Base-by-base conservation (phyloP, 2,888 invertebrate genomes). In the Cryptops parisi region DNA sequence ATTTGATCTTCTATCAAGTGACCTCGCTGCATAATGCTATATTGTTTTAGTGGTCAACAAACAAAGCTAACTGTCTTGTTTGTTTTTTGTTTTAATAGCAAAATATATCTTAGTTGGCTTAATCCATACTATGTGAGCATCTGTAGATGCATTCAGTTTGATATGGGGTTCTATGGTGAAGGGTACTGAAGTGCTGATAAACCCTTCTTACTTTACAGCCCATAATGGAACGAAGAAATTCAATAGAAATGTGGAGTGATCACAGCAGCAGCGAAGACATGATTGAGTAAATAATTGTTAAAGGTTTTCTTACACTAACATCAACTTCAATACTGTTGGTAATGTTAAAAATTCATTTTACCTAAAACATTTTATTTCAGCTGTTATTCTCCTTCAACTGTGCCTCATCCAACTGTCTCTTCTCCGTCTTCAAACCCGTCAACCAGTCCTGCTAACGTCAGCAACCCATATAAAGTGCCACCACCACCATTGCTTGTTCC, bases 401-500 rank as follows among this genome's bases (percentile, higher is more conserved):
- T 33, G 33, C 15, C 33, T 33, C 6, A 33, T 33, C 15, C n/a
- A n/a, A n/a, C 33, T 33, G 9, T 9, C 33, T 15, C 5, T 41
- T n/a, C 43, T 19, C 17, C 12, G 6, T 12, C 43, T 15, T n/a
- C 43, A 41, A 19, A 5, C 5, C 19, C 43, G 6, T 19, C 19
- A 6, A 41, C 43, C 9, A 41, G 43, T 17, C 43, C 6, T 9
- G 17, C 17, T 46, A 22, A 6, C 6, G 43, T 46, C 5, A 22
- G 5, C 22, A 46, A 24, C 25, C 46, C 46, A 4, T 46, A 46
- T 25, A 46, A 46, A 24, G 24, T 46, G 5, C 46, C 46, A 46
- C 46, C 46, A 22, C 23, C 46, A 22, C 46, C 46, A n/a, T 22
- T 46, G 46, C 46, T 41, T 21, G 43, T 41, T 5, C 19, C 43